These are phyloP conservation scores for Zele albiditarsus DNA, from an alignment of 2,888 invertebrate species.

Conservation along the genomic window DNA sequence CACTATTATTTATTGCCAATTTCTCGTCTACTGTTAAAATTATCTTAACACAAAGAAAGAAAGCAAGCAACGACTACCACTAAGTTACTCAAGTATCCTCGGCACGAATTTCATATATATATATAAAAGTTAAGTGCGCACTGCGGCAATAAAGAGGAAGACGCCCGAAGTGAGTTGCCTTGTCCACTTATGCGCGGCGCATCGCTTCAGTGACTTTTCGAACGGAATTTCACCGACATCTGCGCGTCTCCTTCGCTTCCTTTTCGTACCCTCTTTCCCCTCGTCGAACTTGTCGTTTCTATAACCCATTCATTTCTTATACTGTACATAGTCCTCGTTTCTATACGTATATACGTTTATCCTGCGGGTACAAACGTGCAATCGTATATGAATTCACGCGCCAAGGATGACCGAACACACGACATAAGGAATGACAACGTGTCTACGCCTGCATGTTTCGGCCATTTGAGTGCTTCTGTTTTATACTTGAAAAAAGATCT, in stretches of 20 bases:
- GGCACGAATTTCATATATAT: slow-evolving; percentile 42
- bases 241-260: slow-evolving; percentile 67
- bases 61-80: background rate
- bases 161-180: slow-evolving; percentile 70
- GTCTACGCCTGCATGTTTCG: slow-evolving; percentile 37
- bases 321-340: background rate
- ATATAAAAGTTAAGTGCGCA: slow-evolving; percentile 55
- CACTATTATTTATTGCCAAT: too few species aligned
- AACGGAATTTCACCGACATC: slow-evolving; percentile 72
- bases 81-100: background rate
- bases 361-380: slow-evolving; percentile 43
- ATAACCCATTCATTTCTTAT: slow-evolving; percentile 4
- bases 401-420: slow-evolving; percentile 67
- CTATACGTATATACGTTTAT: slow-evolving; percentile 50
- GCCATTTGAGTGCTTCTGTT: too few species aligned
- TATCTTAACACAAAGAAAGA: background rate
- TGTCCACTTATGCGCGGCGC: slow-evolving; percentile 71
- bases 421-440: slow-evolving; percentile 60
- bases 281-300: background rate
- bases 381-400: slow-evolving; percentile 57
- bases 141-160: slow-evolving; percentile 64
- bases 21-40: too few species aligned
- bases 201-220: slow-evolving; percentile 70
- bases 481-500: background rate
- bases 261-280: slow-evolving; percentile 49